phyloP scores from a whole-genome alignment of 2,888 invertebrate species.

The Mechanitis messenoides region DNA sequence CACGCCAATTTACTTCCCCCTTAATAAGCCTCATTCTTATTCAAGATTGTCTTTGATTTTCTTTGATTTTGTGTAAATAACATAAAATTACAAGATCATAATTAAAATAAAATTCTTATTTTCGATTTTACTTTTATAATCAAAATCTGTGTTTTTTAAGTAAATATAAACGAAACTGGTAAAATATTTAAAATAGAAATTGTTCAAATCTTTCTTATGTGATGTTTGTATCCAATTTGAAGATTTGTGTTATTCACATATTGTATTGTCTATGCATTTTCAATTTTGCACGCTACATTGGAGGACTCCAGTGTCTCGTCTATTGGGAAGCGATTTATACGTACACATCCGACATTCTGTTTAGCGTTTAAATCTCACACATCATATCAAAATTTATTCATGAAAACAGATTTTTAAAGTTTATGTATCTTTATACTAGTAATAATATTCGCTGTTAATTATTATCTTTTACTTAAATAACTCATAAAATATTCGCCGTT shows the following conservation, averaged over 20 bases:
- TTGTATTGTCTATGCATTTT: constrained; percentile 12
- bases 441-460: too few relatives aligned
- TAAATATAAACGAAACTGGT: not conserved
- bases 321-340: constrained; percentile 10
- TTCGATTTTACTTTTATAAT: too few relatives aligned
- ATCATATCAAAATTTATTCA: constrained; percentile 6
- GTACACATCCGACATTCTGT: constrained; percentile 11
- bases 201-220: not conserved
- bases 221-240: not conserved
- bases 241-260: constrained; percentile 11
- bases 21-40: not conserved
- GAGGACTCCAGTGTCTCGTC: constrained; percentile 10
- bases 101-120: too few relatives aligned
- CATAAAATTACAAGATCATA: too few relatives aligned
- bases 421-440: too few relatives aligned
- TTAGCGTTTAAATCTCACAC: constrained; percentile 11
- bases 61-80: too few relatives aligned
- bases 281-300: constrained; percentile 12
- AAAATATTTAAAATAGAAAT: not conserved
- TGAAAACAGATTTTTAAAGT: not conserved
- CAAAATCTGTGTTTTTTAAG: too few relatives aligned
- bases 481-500: too few relatives aligned
- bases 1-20: constrained; percentile 1
- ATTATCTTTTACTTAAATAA: too few relatives aligned
- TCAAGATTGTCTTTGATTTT: not conserved